These are phyloP conservation scores for Oncorhynchus keta DNA, from an alignment of 2,113 vertebrate genomes.

Conservation along the genomic window DNA sequence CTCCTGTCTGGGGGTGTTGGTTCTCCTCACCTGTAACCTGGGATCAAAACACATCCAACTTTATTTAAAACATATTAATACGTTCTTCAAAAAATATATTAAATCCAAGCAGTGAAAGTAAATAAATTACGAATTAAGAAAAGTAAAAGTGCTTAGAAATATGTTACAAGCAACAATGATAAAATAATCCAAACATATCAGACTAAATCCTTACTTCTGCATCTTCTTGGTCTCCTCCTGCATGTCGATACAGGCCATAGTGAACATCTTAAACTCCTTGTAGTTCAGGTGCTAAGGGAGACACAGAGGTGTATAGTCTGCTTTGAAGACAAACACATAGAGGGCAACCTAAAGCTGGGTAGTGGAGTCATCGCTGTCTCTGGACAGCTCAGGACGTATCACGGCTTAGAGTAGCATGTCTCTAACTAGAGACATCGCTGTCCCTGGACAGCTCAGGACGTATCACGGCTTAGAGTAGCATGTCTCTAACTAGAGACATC, in stretches of 20 bases:
- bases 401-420: too few species aligned
- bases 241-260: conserved; percentile 52
- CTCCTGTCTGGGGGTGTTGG: neutral
- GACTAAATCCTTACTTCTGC: conserved; percentile 13
- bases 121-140: neutral
- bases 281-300: conserved; percentile 46
- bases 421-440: too few species aligned
- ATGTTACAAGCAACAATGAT: too few species aligned
- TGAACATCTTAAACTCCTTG: conserved; percentile 59
- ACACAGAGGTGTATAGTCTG: conserved; percentile 3
- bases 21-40: neutral
- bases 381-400: too few species aligned
- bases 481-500: too few species aligned
- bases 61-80: neutral
- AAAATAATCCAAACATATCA: neutral
- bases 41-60: neutral
- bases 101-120: too few species aligned
- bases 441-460: too few species aligned
- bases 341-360: too few species aligned
- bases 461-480: too few species aligned
- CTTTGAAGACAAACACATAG: too few species aligned
- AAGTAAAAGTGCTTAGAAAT: neutral
- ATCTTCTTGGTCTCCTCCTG: conserved; percentile 27
- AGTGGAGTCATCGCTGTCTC: too few species aligned
- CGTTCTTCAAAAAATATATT: too few species aligned